These are phyloP conservation scores for Origma solitaria DNA, from an alignment of 2,113 vertebrate genomes.

Conservation along the genomic window DNA sequence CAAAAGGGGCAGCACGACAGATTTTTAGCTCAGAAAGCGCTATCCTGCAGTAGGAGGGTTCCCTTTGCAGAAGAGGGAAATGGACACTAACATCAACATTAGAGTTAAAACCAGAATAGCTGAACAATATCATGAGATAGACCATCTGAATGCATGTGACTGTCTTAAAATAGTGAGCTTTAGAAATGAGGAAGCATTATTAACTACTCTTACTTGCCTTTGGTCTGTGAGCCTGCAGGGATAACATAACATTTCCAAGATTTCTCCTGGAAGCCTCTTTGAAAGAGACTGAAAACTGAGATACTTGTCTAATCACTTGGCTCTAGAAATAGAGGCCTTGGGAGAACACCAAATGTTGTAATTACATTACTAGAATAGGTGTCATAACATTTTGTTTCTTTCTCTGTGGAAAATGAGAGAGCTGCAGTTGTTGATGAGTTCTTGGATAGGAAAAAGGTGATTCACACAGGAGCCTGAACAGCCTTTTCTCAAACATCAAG, in stretches of 20 bases:
- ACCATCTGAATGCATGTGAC: not conserved
- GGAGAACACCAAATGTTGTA: conserved; percentile 48
- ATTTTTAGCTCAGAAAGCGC: not conserved
- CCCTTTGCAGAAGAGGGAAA: not conserved
- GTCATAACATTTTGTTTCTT: conserved; percentile 53
- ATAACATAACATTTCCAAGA: not conserved
- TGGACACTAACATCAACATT: not conserved
- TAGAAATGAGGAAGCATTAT: not conserved
- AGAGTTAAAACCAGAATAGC: not conserved
- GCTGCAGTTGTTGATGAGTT: not conserved
- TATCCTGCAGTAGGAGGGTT: not conserved
- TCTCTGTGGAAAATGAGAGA: conserved; percentile 9
- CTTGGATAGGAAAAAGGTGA: conserved; percentile 30
- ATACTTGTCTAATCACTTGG: conserved; percentile 38
- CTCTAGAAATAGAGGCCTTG: conserved; percentile 10
- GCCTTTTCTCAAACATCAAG: not conserved
- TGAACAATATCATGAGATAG: not conserved
- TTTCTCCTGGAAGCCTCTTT: conserved; percentile 1
- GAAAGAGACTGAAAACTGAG: conserved; percentile 35
- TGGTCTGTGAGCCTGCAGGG: not conserved
- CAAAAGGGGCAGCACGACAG: not conserved
- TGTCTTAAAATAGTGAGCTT: not conserved
- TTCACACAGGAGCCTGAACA: not conserved
- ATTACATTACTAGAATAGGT: conserved; percentile 26
- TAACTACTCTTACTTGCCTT: not conserved